These are phyloP conservation scores for Ammodytes marinus DNA, from an alignment of 2,113 vertebrate genomes.

Conservation along the genomic window DNA sequence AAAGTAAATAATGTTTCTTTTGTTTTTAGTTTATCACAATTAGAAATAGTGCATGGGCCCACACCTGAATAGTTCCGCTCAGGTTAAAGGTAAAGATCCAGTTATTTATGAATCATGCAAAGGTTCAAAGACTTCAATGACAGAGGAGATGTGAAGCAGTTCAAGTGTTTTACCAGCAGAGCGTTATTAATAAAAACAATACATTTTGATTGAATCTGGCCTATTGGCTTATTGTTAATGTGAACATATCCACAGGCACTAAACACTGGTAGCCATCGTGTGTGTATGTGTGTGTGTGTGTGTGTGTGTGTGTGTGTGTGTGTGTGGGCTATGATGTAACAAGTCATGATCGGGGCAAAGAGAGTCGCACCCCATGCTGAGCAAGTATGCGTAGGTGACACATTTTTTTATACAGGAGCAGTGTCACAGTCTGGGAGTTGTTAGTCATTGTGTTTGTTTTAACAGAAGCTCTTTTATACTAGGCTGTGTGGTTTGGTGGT, in stretches of 20 bases:
- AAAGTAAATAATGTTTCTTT: background rate
- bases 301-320: slow-evolving; percentile 4
- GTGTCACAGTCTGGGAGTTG: background rate
- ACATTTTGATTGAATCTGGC: slow-evolving; percentile 7
- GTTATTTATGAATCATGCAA: background rate
- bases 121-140: background rate
- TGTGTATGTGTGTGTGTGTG: background rate
- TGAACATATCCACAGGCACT: background rate
- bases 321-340: slow-evolving; percentile 40
- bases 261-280: slow-evolving; percentile 32
- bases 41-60: background rate
- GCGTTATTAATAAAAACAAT: background rate
- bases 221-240: background rate
- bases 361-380: background rate
- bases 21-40: background rate
- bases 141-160: background rate
- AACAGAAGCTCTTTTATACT: background rate
- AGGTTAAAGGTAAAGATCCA: background rate
- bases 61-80: background rate
- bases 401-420: background rate
- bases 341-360: slow-evolving; percentile 24
- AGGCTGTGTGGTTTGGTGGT: background rate
- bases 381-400: background rate
- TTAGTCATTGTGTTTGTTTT: background rate
- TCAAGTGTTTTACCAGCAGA: background rate